These are phyloP conservation scores for Bugulina stolonifera DNA, from an alignment of 2,888 invertebrate genomes.

Conservation along the genomic window DNA sequence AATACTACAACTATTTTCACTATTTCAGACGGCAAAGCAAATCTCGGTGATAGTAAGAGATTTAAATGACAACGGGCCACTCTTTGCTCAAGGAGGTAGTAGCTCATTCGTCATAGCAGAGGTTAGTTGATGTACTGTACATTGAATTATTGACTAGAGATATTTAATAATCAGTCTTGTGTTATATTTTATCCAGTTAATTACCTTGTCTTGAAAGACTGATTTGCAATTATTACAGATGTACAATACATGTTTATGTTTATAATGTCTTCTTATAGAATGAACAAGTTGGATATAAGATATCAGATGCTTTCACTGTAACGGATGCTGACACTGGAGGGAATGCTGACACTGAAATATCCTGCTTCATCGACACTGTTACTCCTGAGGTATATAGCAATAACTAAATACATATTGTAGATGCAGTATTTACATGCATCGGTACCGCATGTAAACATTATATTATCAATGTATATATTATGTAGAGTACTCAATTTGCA, in stretches of 20 bases:
- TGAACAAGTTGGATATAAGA: not conserved
- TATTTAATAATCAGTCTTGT: too few relatives aligned
- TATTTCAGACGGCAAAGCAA: not conserved
- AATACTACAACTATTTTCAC: not conserved
- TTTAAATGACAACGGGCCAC: not conserved
- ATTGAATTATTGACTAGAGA: too few relatives aligned
- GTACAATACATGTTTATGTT: too few relatives aligned
- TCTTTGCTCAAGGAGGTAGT: slow-evolving; percentile 23
- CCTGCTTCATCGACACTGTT: not conserved
- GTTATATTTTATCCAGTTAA: too few relatives aligned
- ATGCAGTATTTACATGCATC: too few relatives aligned
- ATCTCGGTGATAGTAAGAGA: slow-evolving; percentile 10
- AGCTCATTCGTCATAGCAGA: slow-evolving; percentile 18
- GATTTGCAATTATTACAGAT: too few relatives aligned
- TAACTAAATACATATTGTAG: too few relatives aligned
- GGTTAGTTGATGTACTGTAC: not conserved
- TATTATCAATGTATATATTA: too few relatives aligned
- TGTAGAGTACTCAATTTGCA: too few relatives aligned
- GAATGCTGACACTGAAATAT: slow-evolving; percentile 12
- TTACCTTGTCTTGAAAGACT: too few relatives aligned
- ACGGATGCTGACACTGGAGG: slow-evolving; percentile 4
- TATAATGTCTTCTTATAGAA: not conserved
- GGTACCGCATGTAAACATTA: too few relatives aligned
- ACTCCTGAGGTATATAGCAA: not conserved
- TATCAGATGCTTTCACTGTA: slow-evolving; percentile 1